Conservation (phyloP, 2,797 vertebrate genomes). For the Tragopan temminckii region DNA sequence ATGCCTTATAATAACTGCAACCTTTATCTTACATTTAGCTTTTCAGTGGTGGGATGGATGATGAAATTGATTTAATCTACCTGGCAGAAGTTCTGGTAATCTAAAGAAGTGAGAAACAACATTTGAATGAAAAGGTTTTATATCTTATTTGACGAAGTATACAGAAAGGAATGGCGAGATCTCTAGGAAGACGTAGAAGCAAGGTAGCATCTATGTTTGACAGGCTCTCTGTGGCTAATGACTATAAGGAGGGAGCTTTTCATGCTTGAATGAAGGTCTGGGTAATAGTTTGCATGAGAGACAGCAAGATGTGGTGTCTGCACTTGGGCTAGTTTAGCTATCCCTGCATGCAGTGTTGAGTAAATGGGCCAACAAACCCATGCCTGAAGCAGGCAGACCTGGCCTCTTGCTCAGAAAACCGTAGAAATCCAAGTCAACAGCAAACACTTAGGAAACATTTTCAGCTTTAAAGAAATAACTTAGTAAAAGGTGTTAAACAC, state of each 20-base stretch:
- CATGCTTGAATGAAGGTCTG: background rate
- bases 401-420: background rate
- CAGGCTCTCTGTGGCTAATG: background rate
- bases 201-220: background rate
- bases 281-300: background rate
- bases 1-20: background rate
- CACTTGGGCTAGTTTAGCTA: background rate
- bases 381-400: background rate
- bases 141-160: background rate
- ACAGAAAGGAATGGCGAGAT: background rate
- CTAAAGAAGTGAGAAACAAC: slow-evolving; percentile 1
- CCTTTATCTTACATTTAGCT: background rate
- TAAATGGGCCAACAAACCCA: background rate
- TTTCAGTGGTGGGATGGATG: background rate
- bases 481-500: background rate
- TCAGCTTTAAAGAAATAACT: slow-evolving; percentile 16
- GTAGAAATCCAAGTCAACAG: background rate
- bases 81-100: background rate
- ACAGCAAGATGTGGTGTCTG: background rate
- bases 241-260: background rate
- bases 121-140: background rate
- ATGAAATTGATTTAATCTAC: background rate
- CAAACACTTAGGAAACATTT: background rate
- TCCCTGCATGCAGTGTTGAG: accelerated
- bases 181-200: background rate